Evolutionary conservation across 2,113 vertebrate genomes (phyloP).

Genomic region (Sapajus apella): DNA sequence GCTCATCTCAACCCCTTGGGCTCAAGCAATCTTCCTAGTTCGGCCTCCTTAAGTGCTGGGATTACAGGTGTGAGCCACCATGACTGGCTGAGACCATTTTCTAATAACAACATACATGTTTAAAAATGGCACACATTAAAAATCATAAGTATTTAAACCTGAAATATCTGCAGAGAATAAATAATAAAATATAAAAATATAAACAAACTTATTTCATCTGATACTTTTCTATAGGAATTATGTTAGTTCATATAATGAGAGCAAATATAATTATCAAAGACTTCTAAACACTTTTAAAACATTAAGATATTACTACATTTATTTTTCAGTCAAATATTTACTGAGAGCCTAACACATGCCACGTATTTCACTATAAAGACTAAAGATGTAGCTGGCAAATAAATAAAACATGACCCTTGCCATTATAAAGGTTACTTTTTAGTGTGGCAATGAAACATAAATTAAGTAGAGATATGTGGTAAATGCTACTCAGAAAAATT

Average conservation of each 20-base stretch:
- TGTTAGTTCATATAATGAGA: background rate
- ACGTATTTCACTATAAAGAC: background rate
- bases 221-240: background rate
- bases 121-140: background rate
- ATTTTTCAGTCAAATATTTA: conserved; percentile 34
- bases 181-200: background rate
- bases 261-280: background rate
- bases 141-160: background rate
- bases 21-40: too few species aligned
- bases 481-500: background rate
- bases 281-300: conserved; percentile 4
- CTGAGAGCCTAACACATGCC: background rate
- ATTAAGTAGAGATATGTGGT: background rate
- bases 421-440: background rate
- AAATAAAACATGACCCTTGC: background rate
- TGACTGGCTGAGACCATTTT: too few species aligned
- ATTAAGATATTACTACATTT: background rate
- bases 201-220: background rate
- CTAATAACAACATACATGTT: background rate
- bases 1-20: too few species aligned
- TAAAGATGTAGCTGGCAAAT: background rate
- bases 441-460: background rate
- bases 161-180: conserved; percentile 35
- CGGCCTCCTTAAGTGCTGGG: too few species aligned
- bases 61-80: too few species aligned